Base-by-base conservation (phyloP, 2,113 vertebrate genomes). In the Martes martes region DNA sequence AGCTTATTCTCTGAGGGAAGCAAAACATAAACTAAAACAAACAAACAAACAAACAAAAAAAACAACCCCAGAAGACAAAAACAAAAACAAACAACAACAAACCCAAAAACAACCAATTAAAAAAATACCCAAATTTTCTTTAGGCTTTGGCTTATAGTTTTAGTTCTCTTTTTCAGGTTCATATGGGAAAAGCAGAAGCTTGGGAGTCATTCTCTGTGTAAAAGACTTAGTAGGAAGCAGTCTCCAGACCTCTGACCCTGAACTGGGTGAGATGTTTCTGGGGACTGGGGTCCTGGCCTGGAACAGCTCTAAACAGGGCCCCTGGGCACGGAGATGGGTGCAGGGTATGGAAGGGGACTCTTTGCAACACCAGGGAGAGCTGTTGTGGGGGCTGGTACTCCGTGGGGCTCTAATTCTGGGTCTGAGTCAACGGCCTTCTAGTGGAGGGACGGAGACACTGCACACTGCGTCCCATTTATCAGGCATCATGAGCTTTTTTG, bases 261-360 rank as follows among this genome's bases (percentile, higher is more conserved):
- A 39, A 39, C 2, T 2, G 5, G 4, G 57, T 28, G 39, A 45
- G 71, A 31, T 26, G 23, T 2, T 23, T 10, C 1, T 61, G 10
- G 1, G 0, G 4, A 2, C 0, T 5, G 1, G 47, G 47, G 13
- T 4, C 14, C 24, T 45, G 26, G 73, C 42, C 42, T 47, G 42
- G 73, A 14, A 18, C 14, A 26, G 11, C 0, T 21, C 6, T 55
- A 33, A 59, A 74, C 4, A 11, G 16, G 57, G 13, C 0, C 18
- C 11, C 11, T 31, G n/a, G 1, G 11, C 42, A 15, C 5, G 0
- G n/a, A 50, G 63, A 4, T 45, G 7, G 50, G 33, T 26, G 33
- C 42, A 11, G 14, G 7, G 42, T 47, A 42, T 1, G 52, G n/a
- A 19, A 18, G 42, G 19, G 31, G 67, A 50, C 67, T 21, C 57